Evolutionary conservation across 2,113 vertebrate species (phyloP).

Genomic region (Cisticola juncidis): DNA sequence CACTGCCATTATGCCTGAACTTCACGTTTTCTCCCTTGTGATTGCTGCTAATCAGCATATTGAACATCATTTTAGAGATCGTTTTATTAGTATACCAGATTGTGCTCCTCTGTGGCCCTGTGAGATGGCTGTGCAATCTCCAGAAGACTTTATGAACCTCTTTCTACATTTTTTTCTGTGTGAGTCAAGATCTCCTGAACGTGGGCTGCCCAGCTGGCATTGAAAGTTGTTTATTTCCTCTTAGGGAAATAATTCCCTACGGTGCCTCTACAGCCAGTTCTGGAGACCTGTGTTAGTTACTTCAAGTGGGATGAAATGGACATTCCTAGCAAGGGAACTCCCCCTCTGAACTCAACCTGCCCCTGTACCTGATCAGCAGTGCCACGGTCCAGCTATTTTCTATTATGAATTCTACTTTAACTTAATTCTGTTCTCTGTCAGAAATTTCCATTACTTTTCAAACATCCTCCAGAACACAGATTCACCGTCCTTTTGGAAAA

Average conservation of each 20-base stretch:
- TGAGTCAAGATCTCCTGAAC: not conserved
- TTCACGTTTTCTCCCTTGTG: not conserved
- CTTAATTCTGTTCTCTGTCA: not conserved
- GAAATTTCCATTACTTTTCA: not conserved
- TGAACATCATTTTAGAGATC: not conserved
- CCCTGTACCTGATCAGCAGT: not conserved
- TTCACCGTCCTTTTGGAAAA: not conserved
- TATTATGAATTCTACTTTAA: not conserved
- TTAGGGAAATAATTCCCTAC: not conserved
- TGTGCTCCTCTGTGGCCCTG: not conserved
- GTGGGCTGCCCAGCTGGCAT: not conserved
- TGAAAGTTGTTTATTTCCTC: not conserved
- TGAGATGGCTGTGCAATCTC: not conserved
- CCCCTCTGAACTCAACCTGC: not conserved
- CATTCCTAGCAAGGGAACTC: not conserved
- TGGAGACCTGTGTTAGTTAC: not conserved
- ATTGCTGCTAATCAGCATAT: not conserved
- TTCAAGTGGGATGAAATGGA: not conserved
- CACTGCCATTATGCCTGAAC: not conserved
- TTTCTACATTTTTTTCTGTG: not conserved
- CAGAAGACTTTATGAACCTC: not conserved
- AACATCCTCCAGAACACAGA: not conserved
- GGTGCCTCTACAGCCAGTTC: not conserved
- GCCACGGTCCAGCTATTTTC: not conserved
- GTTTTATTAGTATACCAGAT: not conserved